Evolutionary conservation across 2,113 vertebrate genomes (phyloP).

Genomic region (Thunnus thynnus): DNA sequence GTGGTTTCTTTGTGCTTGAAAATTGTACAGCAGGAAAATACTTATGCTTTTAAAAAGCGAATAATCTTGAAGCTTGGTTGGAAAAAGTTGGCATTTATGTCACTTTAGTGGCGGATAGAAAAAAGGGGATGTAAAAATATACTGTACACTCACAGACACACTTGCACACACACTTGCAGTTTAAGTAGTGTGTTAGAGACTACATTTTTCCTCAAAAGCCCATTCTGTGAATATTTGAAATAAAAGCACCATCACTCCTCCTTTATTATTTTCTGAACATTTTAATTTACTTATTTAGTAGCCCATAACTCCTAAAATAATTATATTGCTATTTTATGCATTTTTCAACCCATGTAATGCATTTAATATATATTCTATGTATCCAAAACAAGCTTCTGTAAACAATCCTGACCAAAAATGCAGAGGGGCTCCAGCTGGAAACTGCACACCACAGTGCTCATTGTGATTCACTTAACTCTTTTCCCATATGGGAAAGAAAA

Average conservation of each 20-base stretch:
- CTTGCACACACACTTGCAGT: neutral
- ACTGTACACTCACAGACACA: neutral
- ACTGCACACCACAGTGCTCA: constrained; percentile 41
- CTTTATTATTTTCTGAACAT: neutral
- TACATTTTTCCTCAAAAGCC: neutral
- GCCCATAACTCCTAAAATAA: constrained; percentile 11
- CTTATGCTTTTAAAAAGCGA: constrained; percentile 34
- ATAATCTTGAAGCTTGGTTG: constrained; percentile 27
- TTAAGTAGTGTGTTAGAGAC: neutral
- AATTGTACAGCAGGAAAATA: constrained; percentile 53
- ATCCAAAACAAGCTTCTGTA: constrained; percentile 23
- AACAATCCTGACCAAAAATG: constrained; percentile 22
- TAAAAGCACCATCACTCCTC: too few relatives aligned
- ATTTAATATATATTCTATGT: constrained; percentile 21
- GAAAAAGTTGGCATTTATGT: constrained; percentile 53
- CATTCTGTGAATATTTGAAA: too few relatives aligned
- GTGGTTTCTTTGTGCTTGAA: constrained; percentile 53
- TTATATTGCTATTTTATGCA: constrained; percentile 24
- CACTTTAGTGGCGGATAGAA: constrained; percentile 1
- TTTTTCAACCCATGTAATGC: constrained; percentile 37
- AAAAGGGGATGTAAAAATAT: constrained; percentile 3
- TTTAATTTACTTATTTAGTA: constrained; percentile 33
- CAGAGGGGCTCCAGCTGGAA: constrained; percentile 31
- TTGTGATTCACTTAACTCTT: constrained; percentile 60
- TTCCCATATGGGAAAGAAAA: constrained; percentile 32